phyloP scores from a whole-genome alignment of 2,113 vertebrate species.

The Aviceda subcristata region DNA sequence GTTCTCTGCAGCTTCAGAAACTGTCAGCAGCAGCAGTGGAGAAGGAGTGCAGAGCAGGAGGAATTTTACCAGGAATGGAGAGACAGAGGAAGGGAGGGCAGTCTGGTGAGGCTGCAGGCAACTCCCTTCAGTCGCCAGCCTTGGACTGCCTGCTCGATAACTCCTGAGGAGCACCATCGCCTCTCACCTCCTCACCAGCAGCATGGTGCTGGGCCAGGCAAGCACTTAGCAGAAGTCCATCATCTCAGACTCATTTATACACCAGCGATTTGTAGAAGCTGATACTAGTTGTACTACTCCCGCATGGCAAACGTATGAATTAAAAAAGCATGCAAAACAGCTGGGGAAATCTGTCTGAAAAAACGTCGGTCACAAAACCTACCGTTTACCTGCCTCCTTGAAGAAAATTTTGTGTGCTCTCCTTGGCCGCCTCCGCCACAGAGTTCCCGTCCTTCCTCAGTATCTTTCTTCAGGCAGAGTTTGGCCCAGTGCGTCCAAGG shows the following conservation, averaged over 20 bases:
- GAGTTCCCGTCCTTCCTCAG: background rate
- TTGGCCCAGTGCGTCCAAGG: background rate
- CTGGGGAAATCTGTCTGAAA: background rate
- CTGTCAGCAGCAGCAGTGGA: constrained; percentile 38
- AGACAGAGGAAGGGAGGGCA: constrained; percentile 56
- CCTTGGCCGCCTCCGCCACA: background rate
- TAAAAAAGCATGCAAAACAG: background rate
- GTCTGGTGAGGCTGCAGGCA: constrained; percentile 50
- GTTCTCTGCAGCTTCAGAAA: constrained; percentile 47
- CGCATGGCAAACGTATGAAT: background rate
- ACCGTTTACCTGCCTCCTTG: background rate
- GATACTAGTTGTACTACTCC: background rate
- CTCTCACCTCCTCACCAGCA: background rate
- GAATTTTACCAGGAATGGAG: constrained; percentile 46
- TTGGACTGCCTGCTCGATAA: constrained; percentile 61
- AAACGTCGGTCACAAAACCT: background rate
- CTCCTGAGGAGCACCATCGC: background rate
- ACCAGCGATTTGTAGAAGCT: background rate
- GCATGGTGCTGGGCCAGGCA: background rate
- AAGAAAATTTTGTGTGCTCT: background rate
- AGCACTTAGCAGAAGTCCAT: background rate
- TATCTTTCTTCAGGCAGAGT: background rate
- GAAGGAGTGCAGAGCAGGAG: constrained; percentile 33
- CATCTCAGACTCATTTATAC: background rate
- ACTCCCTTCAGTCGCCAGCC: constrained; percentile 35